Conservation (phyloP, 2,888 invertebrate genomes). For the Drosophila demipolita region DNA sequence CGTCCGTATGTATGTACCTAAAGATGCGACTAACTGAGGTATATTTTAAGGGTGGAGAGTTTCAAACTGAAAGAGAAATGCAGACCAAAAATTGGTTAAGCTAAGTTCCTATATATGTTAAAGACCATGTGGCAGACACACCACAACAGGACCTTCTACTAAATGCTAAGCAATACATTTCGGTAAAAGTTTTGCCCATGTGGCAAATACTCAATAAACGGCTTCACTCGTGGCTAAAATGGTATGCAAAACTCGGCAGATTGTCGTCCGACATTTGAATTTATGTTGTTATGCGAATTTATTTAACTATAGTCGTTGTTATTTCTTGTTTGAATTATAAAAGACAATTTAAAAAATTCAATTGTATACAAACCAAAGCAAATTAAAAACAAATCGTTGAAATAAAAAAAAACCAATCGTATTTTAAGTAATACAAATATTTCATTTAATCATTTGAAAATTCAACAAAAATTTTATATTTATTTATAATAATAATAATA, state of each 20-base stretch:
- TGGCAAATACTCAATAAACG: constrained; percentile 23
- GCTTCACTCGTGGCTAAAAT: constrained; percentile 22
- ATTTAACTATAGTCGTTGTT: constrained; percentile 13
- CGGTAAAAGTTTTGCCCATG: constrained; percentile 43
- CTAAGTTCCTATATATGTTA: constrained; percentile 16
- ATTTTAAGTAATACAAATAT: constrained; percentile 79
- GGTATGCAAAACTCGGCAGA: constrained; percentile 64
- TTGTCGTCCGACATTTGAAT: constrained; percentile 59
- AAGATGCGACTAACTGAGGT: constrained; percentile 69
- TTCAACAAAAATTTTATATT: constrained; percentile 83
- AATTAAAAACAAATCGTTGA: constrained; percentile 18
- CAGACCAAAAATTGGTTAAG: constrained; percentile 12
- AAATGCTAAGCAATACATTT: constrained; percentile 61
- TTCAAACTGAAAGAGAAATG: background rate
- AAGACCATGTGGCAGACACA: constrained; percentile 22
- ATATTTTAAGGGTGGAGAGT: constrained; percentile 17
- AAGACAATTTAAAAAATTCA: constrained; percentile 1
- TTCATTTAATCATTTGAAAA: constrained; percentile 84
- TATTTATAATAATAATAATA: constrained; percentile 78
- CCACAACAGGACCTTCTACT: constrained; percentile 30
- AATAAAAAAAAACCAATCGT: constrained; percentile 45
- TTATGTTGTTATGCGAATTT: constrained; percentile 10
- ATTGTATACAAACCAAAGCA: constrained; percentile 51
- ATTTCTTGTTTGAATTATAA: constrained; percentile 14
- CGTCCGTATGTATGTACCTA: constrained; percentile 52